Conservation (phyloP, 2,113 vertebrate genomes). For the Dolichotis patagonum region DNA sequence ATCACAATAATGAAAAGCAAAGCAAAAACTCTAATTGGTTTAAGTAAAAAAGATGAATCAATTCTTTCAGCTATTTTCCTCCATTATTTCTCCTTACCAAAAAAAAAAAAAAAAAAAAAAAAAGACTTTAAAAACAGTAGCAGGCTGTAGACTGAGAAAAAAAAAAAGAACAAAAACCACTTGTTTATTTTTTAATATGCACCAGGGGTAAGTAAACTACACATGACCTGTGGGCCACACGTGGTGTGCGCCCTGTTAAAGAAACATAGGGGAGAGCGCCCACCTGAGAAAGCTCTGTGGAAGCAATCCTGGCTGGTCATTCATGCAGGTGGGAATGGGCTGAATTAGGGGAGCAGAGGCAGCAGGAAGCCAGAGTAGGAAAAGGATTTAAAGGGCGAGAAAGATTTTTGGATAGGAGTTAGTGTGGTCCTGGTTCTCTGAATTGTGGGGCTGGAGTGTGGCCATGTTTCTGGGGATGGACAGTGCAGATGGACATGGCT, state of each 20-base stretch:
- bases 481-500: neutral
- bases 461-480: too few relatives aligned
- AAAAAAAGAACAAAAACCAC: neutral
- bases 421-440: neutral
- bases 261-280: neutral
- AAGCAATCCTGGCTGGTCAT: neutral
- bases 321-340: neutral
- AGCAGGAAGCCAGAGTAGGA: neutral
- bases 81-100: neutral
- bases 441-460: neutral
- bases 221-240: neutral
- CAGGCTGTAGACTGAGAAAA: neutral
- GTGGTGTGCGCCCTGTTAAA: neutral
- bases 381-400: neutral
- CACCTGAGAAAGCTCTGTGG: neutral
- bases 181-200: neutral
- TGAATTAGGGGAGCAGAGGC: neutral
- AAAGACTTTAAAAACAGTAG: neutral
- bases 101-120: constrained; percentile 12
- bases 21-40: neutral
- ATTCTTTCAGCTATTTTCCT: neutral
- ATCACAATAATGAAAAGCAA: neutral
- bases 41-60: constrained; percentile 33
- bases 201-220: neutral
- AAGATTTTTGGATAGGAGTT: neutral